These are phyloP conservation scores for Epinephelus coioides DNA, from an alignment of 2,797 vertebrate genomes.

Conservation along the genomic window DNA sequence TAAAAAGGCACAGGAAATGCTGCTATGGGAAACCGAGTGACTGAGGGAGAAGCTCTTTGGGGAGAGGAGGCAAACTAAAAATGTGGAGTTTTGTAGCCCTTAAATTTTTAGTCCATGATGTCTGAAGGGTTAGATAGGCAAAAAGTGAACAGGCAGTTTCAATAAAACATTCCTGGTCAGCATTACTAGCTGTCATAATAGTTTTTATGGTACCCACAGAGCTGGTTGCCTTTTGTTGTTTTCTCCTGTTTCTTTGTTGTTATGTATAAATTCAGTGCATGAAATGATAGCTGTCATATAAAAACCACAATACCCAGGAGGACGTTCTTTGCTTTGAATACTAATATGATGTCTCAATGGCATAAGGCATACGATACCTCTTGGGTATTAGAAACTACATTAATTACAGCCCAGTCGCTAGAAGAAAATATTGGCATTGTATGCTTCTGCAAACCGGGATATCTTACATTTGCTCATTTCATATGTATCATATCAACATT, in stretches of 20 bases:
- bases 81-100: not conserved
- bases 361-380: not conserved
- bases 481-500: too few species aligned
- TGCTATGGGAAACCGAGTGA: conserved; percentile 26
- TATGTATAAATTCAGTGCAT: not conserved
- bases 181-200: conserved; percentile 3
- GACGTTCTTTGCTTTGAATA: conserved; percentile 13
- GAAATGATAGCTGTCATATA: not conserved
- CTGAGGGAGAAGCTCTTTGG: conserved; percentile 38
- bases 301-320: conserved; percentile 21
- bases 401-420: not conserved
- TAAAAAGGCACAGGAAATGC: conserved; percentile 60
- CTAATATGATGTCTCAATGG: not conserved
- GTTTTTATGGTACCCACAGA: conserved; percentile 20
- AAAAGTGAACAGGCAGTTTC: not conserved
- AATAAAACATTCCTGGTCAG: conserved; percentile 3
- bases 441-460: too few species aligned
- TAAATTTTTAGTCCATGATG: not conserved
- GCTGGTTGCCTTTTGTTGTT: conserved; percentile 10
- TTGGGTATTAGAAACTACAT: not conserved
- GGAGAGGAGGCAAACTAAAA: conserved; percentile 22
- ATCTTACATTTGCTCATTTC: too few species aligned
- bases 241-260: conserved; percentile 1
- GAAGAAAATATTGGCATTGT: too few species aligned
- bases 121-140: conserved; percentile 6